These are phyloP conservation scores for Epinephelus lanceolatus DNA, from an alignment of 2,113 vertebrate genomes.

Conservation along the genomic window DNA sequence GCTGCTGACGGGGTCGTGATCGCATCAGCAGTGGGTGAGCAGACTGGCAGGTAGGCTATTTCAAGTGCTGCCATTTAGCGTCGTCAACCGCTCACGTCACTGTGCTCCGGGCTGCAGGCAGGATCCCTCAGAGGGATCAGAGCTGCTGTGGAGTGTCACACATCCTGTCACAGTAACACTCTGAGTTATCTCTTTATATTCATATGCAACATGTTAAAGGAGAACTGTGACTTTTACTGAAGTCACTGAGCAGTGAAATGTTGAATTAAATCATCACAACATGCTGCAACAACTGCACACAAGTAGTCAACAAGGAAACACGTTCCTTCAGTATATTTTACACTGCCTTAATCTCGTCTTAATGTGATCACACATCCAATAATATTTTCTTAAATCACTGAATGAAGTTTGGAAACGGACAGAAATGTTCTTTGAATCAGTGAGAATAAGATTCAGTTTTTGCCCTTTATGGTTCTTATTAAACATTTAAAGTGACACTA, in stretches of 20 bases:
- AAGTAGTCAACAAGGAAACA: neutral
- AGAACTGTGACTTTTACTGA: neutral
- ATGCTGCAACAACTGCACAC: neutral
- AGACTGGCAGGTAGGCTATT: constrained; percentile 70
- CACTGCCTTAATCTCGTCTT: neutral
- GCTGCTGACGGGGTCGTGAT: constrained; percentile 38
- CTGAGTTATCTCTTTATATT: neutral
- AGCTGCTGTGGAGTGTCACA: constrained; percentile 1
- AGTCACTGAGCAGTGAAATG: neutral
- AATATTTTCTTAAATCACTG: neutral
- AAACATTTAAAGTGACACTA: neutral
- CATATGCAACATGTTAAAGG: neutral
- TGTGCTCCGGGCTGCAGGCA: constrained; percentile 61
- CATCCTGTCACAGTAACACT: neutral
- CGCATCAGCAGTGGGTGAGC: constrained; percentile 56
- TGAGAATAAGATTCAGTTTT: neutral
- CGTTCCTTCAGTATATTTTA: neutral
- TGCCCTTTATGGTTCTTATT: neutral
- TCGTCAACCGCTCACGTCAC: constrained; percentile 80
- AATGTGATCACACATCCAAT: neutral
- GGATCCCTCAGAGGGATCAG: constrained; percentile 14
- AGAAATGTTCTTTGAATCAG: neutral
- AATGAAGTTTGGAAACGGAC: neutral
- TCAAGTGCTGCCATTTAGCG: constrained; percentile 80
- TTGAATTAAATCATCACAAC: constrained; percentile 6